Base-by-base conservation (phyloP, 2,888 invertebrate species). In the Calliscelio sp. region DNA sequence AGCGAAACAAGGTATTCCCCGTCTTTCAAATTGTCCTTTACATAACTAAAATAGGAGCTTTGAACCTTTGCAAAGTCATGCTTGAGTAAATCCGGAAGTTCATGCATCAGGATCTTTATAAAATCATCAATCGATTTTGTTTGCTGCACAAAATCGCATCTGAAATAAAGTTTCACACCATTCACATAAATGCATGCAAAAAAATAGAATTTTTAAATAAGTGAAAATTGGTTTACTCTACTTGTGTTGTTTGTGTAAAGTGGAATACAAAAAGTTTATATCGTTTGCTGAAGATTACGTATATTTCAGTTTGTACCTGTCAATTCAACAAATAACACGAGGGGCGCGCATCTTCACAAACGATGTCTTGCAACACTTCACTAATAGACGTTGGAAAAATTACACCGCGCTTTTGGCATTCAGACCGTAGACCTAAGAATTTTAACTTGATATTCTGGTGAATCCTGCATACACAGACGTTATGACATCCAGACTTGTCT, bases 391-490 rank as follows among this genome's bases (percentile, higher is more conserved):
- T 35, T 16, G 24, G 10, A 59, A 78, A 78, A 14, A 38, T 25
- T 11, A 68, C 46, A 14, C 68, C 32, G 5, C 46, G 65, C 51
- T 78, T 61, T 49, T 49, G 2, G 20, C 3, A 41, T 18, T 79
- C 71, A n/a, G 18, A 11, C 55, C 35, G 41, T 51, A 63, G 28
- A 20, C 71, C 55, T 35, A 57, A 7, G 24, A 53, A 53, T 25
- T 53, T 53, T 2, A 53, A 20, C 25, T 25, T 24, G 14, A 81
- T 4, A 22, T 81, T 81, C 25, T 73, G 73, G n/a, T 81, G 65
- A 1, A 80, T 65, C 14, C 73, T 35, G 22, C 71, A 73, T 4
- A 80, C 71, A 25, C 71, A 79, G 55, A 79, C 71, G 55, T 79
- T 71, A 65, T 78, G 78, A 77, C 65, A 77, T 16, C 75, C 75